Evolutionary conservation across 2,113 vertebrate genomes (phyloP), one percentile per base, ranked within the genome.

Genomic region (Sinocyclocheilus maitianheensis): DNA sequence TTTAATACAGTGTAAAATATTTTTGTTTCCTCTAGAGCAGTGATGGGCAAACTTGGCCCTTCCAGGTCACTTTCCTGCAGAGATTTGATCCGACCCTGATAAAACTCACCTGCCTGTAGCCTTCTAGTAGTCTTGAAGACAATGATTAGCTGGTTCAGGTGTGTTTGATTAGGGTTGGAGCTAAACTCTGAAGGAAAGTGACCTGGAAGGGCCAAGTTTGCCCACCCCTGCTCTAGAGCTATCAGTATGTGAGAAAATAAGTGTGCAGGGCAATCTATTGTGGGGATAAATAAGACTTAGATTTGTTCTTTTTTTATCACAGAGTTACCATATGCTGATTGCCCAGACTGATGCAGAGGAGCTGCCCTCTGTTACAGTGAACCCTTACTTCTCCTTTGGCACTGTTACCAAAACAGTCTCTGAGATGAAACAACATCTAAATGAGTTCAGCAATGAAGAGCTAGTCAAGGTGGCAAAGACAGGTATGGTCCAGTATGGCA

Each of bases 311-410:
- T 81, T 22, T 55, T 82, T 46, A 40, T 12, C 75, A 13, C 83
- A 96, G 95, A 93, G 84, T 87, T 96, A 93, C 90, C 95, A 95
- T 87, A 95, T 94, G 94, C 92, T 96, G 76, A 92, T 93, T 9
- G 95, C 94, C 58, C 95, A 96, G 92, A 96, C 93, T 0, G 95
- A 95, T 67, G 93, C 94, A 0, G 94, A 96, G 86, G 94, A 95
- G 90, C 90, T 96, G 84, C 94, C 94, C 0, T 91, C 92, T 0
- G 95, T 96, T 22, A 91, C 37, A 4, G 94, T 96, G 74, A 95
- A 96, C 85, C 94, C 94, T 4, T 96, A 96, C 91, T 96, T 94
- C 91, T 88, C 90, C 86, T 96, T 96, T 1, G 93, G 91, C 43
- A 71, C 94, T 0, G 93, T 95, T 74, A 94, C 90, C 0, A 96